Evolutionary conservation across 2,888 invertebrate species (phyloP).

Genomic region (Phaedon cochleariae): DNA sequence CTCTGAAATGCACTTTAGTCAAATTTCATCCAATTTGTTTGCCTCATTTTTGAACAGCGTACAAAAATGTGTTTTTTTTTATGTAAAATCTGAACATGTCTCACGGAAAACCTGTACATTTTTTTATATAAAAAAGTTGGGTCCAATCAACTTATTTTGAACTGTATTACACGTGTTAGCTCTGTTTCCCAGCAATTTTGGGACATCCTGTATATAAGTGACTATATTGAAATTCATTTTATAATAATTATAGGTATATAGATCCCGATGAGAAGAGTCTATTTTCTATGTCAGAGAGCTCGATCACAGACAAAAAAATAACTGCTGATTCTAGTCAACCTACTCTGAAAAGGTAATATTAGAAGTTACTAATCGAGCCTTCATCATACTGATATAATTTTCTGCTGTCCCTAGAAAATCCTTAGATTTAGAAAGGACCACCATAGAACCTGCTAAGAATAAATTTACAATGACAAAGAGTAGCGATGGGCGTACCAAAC

Average conservation of each 20-base stretch:
- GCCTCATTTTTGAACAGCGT: too few species aligned
- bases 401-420: slow-evolving; percentile 4
- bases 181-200: too few species aligned
- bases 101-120: too few species aligned
- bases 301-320: slow-evolving; percentile 10
- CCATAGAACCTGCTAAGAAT: slow-evolving; percentile 27
- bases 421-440: slow-evolving; percentile 3
- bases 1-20: too few species aligned
- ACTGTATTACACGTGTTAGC: too few species aligned
- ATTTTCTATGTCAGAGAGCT: slow-evolving; percentile 26
- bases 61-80: too few species aligned
- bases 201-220: neutral
- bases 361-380: neutral
- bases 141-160: too few species aligned
- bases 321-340: slow-evolving; percentile 27
- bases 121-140: too few species aligned
- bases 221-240: neutral
- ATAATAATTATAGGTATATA: slow-evolving; percentile 19
- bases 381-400: neutral
- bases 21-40: too few species aligned
- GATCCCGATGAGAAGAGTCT: slow-evolving; percentile 12
- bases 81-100: too few species aligned
- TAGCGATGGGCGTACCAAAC: neutral
- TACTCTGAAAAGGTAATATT: slow-evolving; percentile 25
- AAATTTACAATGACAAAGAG: slow-evolving; percentile 35